Conservation (phyloP, 64 coral and sea anemone genomes). For the Montipora efflorescens region DNA sequence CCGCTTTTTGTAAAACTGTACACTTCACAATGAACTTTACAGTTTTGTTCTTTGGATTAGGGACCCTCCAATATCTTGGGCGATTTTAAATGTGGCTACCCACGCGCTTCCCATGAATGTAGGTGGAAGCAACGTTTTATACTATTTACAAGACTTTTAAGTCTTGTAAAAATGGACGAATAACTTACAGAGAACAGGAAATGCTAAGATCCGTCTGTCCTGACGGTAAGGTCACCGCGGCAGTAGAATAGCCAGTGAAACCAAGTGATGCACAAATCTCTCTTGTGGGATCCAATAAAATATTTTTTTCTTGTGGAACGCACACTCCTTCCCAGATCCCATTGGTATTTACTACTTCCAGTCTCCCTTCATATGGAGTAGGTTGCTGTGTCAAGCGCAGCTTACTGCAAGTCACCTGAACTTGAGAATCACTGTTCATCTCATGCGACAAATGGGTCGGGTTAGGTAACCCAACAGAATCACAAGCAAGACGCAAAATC, state of each 20-base stretch:
- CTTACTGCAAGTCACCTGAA: not conserved
- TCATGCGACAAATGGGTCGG: not conserved
- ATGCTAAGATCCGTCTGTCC: constrained; percentile 4
- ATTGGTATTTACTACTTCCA: constrained; percentile 27
- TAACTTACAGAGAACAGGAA: not conserved
- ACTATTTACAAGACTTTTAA: too few relatives aligned
- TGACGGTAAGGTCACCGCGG: not conserved
- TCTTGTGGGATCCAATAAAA: not conserved
- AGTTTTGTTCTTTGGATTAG: too few relatives aligned
- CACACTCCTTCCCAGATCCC: constrained; percentile 38
- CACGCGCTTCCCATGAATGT: too few relatives aligned
- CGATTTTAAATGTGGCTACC: too few relatives aligned
- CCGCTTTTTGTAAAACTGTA: too few relatives aligned
- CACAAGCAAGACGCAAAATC: constrained; percentile 1
- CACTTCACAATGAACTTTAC: too few relatives aligned
- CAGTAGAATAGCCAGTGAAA: not conserved
- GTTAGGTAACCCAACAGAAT: not conserved
- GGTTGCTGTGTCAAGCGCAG: constrained; percentile 1
- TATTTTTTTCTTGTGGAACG: not conserved
- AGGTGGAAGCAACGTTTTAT: too few relatives aligned
- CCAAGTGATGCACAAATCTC: constrained; percentile 15
- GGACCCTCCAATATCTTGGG: too few relatives aligned
- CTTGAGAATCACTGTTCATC: not conserved
- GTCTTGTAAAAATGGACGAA: too few relatives aligned
- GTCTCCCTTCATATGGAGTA: constrained; percentile 26